Conservation (phyloP, 2,113 vertebrate genomes). For the Crocuta crocuta region DNA sequence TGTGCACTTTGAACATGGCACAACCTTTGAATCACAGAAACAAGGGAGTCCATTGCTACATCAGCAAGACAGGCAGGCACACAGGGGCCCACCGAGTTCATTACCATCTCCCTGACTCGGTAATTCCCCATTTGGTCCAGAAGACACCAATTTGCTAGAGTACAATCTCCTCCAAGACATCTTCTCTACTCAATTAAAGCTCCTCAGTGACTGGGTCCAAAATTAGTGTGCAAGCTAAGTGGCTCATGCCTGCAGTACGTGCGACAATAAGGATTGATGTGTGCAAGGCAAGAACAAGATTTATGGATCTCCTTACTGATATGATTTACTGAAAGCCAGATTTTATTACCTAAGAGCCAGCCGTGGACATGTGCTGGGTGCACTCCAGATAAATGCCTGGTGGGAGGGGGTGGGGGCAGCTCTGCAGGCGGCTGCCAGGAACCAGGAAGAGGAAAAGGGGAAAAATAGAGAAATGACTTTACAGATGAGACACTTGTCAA, state of each 20-base stretch:
- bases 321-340: constrained; percentile 59
- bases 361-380: not conserved
- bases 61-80: rapidly evolving
- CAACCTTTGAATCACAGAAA: not conserved
- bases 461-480: not conserved
- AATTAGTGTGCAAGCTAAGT: not conserved
- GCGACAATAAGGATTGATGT: not conserved
- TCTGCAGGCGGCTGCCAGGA: constrained; percentile 49
- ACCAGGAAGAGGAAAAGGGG: not conserved
- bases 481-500: constrained; percentile 53
- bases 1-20: rapidly evolving
- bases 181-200: not conserved
- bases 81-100: not conserved
- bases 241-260: not conserved
- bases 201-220: not conserved
- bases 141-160: not conserved
- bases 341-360: constrained; percentile 68
- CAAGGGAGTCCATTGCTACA: rapidly evolving
- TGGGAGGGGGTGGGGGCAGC: not conserved
- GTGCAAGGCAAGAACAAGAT: constrained; percentile 31
- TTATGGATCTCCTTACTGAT: constrained; percentile 61
- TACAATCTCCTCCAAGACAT: not conserved
- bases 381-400: not conserved
- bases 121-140: not conserved
- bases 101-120: not conserved